These are phyloP conservation scores for Molossus alvarezi DNA, from an alignment of 2,797 vertebrate genomes.

Conservation along the genomic window DNA sequence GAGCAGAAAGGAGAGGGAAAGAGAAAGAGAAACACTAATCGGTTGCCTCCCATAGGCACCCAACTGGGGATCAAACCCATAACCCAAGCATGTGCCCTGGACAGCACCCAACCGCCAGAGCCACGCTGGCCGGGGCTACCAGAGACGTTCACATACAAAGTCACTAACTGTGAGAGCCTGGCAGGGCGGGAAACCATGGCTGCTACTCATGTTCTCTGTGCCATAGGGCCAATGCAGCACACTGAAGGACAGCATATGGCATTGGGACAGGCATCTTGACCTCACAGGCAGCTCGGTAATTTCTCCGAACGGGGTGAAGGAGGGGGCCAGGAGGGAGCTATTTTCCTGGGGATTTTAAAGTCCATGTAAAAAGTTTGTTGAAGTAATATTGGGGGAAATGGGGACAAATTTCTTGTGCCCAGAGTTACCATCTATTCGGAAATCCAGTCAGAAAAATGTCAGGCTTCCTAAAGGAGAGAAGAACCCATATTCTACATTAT, in stretches of 20 bases:
- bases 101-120: no score
- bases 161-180: background rate
- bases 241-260: background rate
- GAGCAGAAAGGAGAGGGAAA: background rate
- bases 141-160: background rate
- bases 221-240: background rate
- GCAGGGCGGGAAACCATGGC: background rate
- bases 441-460: background rate
- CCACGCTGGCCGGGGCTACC: background rate
- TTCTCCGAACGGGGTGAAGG: background rate
- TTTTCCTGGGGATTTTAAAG: background rate
- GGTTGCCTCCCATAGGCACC: no score
- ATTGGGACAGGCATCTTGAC: background rate
- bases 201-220: background rate
- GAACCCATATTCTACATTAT: background rate
- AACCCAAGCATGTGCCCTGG: no score
- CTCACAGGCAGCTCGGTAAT: background rate
- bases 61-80: no score
- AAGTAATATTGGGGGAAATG: background rate
- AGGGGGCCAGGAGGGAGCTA: background rate
- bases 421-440: background rate
- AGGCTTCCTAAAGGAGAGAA: background rate
- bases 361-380: background rate
- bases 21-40: no score
- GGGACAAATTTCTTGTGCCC: no score